Conservation (phyloP, 2,888 invertebrate species). For the Lasioglossum morio region DNA sequence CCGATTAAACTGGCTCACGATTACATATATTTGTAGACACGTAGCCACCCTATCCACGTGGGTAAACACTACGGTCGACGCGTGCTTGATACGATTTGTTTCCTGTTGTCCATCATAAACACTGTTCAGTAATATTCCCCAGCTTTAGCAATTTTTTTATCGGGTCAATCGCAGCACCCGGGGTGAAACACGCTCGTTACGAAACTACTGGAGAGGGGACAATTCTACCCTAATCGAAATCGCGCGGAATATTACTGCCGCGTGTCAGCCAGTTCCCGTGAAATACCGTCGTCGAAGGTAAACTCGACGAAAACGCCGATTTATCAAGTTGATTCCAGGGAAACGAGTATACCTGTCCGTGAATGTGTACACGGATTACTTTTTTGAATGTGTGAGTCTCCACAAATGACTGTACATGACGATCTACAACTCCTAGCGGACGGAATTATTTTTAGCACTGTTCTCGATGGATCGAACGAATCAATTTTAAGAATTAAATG, state of each 20-base stretch:
- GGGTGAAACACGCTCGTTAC: constrained; percentile 5
- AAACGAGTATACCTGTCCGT: neutral
- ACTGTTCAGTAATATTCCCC: neutral
- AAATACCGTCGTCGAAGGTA: neutral
- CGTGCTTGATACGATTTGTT: neutral
- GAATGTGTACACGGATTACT: too few relatives aligned
- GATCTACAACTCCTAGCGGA: too few relatives aligned
- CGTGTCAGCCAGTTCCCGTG: neutral
- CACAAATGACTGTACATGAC: too few relatives aligned
- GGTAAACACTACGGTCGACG: neutral
- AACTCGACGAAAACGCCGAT: neutral
- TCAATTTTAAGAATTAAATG: too few relatives aligned
- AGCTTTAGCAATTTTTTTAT: neutral
- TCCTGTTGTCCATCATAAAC: neutral
- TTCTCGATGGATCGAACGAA: too few relatives aligned
- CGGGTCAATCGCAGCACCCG: neutral
- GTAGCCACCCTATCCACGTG: neutral
- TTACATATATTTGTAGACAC: neutral
- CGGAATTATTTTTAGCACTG: too few relatives aligned
- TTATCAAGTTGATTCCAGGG: neutral
- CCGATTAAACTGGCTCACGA: neutral
- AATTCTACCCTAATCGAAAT: constrained; percentile 10
- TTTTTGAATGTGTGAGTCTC: too few relatives aligned
- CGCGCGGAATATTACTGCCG: neutral
- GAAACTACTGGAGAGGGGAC: neutral